Base-by-base conservation (phyloP, 2,113 vertebrate genomes). In the Pagrus major region DNA sequence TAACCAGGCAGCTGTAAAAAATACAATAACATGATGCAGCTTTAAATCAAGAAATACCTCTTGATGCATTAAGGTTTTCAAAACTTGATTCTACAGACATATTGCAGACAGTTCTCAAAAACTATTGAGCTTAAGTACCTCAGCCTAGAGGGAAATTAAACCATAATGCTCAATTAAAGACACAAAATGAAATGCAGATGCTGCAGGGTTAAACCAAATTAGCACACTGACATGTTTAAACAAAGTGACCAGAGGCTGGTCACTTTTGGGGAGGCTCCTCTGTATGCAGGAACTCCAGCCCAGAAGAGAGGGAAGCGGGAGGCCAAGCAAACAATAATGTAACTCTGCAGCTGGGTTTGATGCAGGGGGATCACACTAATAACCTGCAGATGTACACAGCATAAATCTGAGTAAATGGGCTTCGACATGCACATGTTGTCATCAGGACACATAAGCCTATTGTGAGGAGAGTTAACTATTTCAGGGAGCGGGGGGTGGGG, bases 301-400 rank as follows among this genome's bases (percentile, higher is more conserved):
- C 15, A 12, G 29, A 1, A 33, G 4, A 31, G 18, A 49, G 14
- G 21, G 1, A 51, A 61, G 46, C 23, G 12, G 39, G 41, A 44
- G 31, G 39, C 39, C 47, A 74, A 66, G 58, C 27, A 79, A 71
- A 84, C 59, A 73, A 41, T 35, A 49, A 60, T 29, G 60, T 23
- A 78, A 58, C 33, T 51, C 70, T 44, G 60, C 84, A 89, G 85
- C 88, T 82, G 83, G 58, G 55, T n/a, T 58, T 68, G 66, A 83
- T 82, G 63, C 47, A 39, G 60, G 42, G 69, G 56, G 82, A 69
- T 63, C 63, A 61, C 73, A 35, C 66, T 93, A 94, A 95, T 83
- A 27, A 11, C 2, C 41, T 76, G 47, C 94, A 96, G 94, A 95
- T 95, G 94, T 88, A 89, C 69, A 66, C 63, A 39, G 8, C 54